Conservation (phyloP, 2,797 vertebrate genomes). For the Paramormyrops hopkinsi region DNA sequence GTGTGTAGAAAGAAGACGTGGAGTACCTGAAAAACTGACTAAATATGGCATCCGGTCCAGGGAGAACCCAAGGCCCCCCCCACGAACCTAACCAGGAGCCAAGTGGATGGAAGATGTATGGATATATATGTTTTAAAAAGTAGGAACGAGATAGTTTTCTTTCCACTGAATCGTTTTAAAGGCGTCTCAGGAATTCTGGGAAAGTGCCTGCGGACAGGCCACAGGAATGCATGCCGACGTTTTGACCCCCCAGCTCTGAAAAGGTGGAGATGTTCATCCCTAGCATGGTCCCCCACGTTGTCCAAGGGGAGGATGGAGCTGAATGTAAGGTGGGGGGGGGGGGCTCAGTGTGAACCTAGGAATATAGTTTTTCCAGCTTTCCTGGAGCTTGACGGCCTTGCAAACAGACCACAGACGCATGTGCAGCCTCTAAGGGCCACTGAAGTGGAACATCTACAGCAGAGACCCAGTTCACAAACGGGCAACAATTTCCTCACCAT, state of each 20-base stretch:
- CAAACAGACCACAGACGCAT: neutral
- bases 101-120: neutral
- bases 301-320: neutral
- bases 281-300: neutral
- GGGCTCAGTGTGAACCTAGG: neutral
- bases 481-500: neutral
- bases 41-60: neutral
- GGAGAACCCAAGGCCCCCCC: neutral
- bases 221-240: slow-evolving; percentile 44
- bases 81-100: neutral
- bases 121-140: slow-evolving; percentile 1
- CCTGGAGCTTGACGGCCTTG: neutral
- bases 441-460: neutral
- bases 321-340: neutral
- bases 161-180: slow-evolving; percentile 41
- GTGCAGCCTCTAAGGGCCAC: neutral
- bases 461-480: neutral
- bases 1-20: neutral
- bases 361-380: neutral
- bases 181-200: slow-evolving; percentile 43
- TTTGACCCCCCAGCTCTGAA: slow-evolving; percentile 23
- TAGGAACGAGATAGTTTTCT: slow-evolving; percentile 30
- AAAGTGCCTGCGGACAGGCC: slow-evolving; percentile 44
- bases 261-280: slow-evolving; percentile 24
- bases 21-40: neutral